Evolutionary conservation across 2,888 invertebrate genomes (phyloP).

Genomic region (Linyphia triangularis): DNA sequence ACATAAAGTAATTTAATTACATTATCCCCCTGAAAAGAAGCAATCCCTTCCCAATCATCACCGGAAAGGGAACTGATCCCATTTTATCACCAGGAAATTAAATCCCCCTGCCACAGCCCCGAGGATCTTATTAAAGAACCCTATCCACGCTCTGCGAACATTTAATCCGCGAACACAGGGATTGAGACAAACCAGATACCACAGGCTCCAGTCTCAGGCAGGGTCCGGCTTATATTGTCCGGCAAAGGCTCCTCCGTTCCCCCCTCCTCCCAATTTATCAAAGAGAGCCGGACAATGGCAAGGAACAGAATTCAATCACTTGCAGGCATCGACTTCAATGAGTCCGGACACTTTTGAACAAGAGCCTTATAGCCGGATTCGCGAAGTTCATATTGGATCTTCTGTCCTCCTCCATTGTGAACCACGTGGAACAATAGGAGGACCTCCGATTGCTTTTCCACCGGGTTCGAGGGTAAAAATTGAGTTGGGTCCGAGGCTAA

Average conservation of each 20-base stretch:
- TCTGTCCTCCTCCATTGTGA: conserved; percentile 48
- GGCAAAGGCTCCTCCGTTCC: neutral
- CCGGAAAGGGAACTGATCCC: neutral
- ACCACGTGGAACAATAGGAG: conserved; percentile 19
- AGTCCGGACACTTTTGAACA: conserved; percentile 44
- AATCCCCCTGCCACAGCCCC: neutral
- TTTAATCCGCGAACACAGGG: conserved; percentile 41
- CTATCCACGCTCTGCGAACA: conserved; percentile 4
- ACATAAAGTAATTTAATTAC: too few species aligned
- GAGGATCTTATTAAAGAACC: conserved; percentile 34
- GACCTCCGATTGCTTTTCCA: conserved; percentile 35
- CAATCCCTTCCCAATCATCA: too few species aligned
- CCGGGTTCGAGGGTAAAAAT: conserved; percentile 26
- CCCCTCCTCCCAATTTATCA: conserved; percentile 27
- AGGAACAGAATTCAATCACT: conserved; percentile 50
- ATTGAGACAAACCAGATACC: conserved; percentile 60
- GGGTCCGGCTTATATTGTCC: conserved; percentile 66
- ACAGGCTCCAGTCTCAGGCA: conserved; percentile 25
- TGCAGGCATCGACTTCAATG: conserved; percentile 40
- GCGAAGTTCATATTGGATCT: neutral
- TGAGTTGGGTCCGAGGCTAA: neutral
- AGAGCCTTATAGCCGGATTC: conserved; percentile 3
- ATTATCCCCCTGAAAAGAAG: too few species aligned
- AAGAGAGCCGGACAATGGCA: conserved; percentile 41
- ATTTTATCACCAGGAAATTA: neutral